Evolutionary conservation across 1,140 invertebrate species (phyloP), one percentile per base, ranked within the genome.

Genomic region (Plodia interpunctella): DNA sequence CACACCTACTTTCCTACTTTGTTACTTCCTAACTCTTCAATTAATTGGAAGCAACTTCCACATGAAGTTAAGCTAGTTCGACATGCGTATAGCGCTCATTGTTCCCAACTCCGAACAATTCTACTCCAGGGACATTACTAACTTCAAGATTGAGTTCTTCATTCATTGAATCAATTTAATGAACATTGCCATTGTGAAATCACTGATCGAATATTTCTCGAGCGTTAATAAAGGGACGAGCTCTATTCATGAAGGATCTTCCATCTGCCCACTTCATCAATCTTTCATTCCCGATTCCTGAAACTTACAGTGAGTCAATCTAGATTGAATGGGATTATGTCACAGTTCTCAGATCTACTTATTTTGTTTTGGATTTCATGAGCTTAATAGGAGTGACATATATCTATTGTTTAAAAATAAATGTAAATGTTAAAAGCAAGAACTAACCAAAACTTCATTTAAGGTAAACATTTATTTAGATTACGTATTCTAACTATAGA

Each of bases 31-130:
- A 59, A 63, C 49, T 67, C 51, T 49, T 59, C 59, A 60, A 65
- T 69, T 71, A 68, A 71, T 68, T 68, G 65, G 60, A 61, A 55
- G 55, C 63, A 63, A 61, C 55, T 70, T 64, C 56, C 59, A 57
- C 49, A 30, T 15, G 9, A 55, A 62, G 59, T 66, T 66, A 35
- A 13, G 32, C 32, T 62, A 35, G 49, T 56, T 60, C 19, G 60
- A 57, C 56, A 59, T 61, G 59, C 51, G 52, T 65, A 56, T 35
- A 35, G 32, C 32, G 32, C 32, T 35, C 32, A 35, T 35, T 35
- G 32, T 35, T 35, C 10, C 32, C 32, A 35, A 35, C 32, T 35
- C 9, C 9, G 32, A 35, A 35, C 32, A 35, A 35, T 35, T 35
- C 32, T 35, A 13, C 32, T 35, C 32, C 32, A 35, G 32, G 32